Evolutionary conservation across 2,113 vertebrate species (phyloP).

Genomic region (Dicrurus megarhynchus): DNA sequence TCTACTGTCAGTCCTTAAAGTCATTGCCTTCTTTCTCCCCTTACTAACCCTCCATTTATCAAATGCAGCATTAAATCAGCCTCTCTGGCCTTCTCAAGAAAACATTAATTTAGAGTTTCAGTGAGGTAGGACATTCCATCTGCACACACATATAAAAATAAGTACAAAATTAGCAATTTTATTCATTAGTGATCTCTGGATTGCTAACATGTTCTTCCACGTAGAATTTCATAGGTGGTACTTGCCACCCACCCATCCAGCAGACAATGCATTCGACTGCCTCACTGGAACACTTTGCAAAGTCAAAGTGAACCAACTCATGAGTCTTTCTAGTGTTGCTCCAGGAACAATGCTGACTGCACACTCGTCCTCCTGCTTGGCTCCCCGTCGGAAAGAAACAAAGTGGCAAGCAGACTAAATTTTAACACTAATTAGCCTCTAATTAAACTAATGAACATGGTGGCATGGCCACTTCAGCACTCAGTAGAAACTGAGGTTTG

Average conservation of each 20-base stretch:
- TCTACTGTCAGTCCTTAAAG: background rate
- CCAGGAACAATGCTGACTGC: background rate
- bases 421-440: background rate
- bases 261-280: background rate
- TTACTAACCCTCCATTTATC: background rate
- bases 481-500: background rate
- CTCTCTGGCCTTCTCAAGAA: background rate
- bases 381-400: background rate
- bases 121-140: background rate
- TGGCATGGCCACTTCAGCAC: fast-evolving
- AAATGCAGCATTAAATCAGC: background rate
- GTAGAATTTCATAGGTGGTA: background rate
- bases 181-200: background rate
- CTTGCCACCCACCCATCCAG: background rate
- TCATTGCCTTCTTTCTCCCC: background rate
- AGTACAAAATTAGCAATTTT: background rate
- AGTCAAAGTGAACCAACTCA: background rate
- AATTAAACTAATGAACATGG: fast-evolving
- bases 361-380: fast-evolving
- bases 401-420: background rate
- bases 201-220: background rate
- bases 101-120: background rate
- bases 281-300: background rate
- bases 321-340: background rate
- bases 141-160: background rate